Conservation (phyloP, 2,797 vertebrate species). For the Poecilia picta region DNA sequence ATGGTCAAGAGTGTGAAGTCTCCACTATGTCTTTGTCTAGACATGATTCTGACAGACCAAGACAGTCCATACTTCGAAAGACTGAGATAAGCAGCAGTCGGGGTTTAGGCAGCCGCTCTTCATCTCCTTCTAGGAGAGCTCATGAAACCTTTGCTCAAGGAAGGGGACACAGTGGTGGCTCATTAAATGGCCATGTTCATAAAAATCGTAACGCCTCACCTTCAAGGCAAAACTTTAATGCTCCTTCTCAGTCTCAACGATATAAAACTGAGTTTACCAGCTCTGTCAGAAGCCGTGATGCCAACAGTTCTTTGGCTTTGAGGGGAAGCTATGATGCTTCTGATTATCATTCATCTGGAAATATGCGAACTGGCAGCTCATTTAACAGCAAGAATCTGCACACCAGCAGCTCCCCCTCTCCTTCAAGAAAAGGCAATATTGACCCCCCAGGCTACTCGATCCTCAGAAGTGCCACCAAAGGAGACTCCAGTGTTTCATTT, state of each 20-base stretch:
- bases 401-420: constrained; percentile 56
- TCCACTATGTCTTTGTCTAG: constrained; percentile 23
- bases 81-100: constrained; percentile 44
- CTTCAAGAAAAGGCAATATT: constrained; percentile 43
- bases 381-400: constrained; percentile 38
- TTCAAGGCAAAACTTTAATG: constrained; percentile 55
- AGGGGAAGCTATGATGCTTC: constrained; percentile 52
- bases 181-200: constrained; percentile 23
- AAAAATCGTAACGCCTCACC: constrained; percentile 66
- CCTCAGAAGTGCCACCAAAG: constrained; percentile 62
- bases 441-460: constrained; percentile 65
- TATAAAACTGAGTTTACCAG: constrained; percentile 52
- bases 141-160: constrained; percentile 54
- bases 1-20: constrained; percentile 48
- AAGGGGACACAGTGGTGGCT: constrained; percentile 46
- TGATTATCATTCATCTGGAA: constrained; percentile 44
- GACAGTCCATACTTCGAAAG: constrained; percentile 61
- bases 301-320: constrained; percentile 43
- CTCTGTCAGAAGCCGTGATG: constrained; percentile 37
- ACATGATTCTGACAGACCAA: constrained; percentile 36
- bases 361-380: constrained; percentile 54
- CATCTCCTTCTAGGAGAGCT: constrained; percentile 63
- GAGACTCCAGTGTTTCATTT: constrained; percentile 49
- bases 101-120: constrained; percentile 43
- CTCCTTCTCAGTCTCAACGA: constrained; percentile 57